phyloP scores from a whole-genome alignment of 2,888 invertebrate genomes.

The Prenolepis imparis region DNA sequence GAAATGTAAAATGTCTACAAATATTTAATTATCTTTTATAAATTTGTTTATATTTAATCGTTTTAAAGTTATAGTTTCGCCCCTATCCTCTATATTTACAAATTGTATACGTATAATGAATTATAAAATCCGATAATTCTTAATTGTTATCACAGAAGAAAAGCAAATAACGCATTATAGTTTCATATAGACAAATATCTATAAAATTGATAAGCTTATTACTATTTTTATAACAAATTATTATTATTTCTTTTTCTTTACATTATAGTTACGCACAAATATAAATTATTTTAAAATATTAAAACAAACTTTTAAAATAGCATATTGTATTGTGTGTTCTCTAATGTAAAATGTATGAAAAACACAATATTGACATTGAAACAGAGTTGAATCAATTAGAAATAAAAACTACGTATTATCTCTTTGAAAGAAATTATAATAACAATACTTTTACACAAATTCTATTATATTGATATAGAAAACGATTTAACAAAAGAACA shows the following conservation, averaged over 20 bases:
- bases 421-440: neutral
- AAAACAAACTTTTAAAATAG: neutral
- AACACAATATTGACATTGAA: neutral
- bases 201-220: neutral
- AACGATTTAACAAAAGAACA: constrained; percentile 22
- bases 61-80: neutral
- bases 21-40: neutral
- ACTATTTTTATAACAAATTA: neutral
- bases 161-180: constrained; percentile 28
- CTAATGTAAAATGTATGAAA: constrained; percentile 18
- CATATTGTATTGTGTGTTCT: neutral
- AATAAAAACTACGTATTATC: neutral
- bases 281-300: constrained; percentile 25
- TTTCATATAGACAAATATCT: constrained; percentile 24
- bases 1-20: neutral
- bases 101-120: constrained; percentile 64
- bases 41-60: neutral
- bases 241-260: neutral
- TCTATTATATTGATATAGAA: constrained; percentile 20
- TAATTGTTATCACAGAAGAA: constrained; percentile 52
- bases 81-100: constrained; percentile 66
- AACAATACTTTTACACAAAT: neutral
- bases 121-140: constrained; percentile 23
- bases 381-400: neutral
- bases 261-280: neutral